phyloP scores from a whole-genome alignment of 23 tunicate species.

The Ciona savignyi region DNA sequence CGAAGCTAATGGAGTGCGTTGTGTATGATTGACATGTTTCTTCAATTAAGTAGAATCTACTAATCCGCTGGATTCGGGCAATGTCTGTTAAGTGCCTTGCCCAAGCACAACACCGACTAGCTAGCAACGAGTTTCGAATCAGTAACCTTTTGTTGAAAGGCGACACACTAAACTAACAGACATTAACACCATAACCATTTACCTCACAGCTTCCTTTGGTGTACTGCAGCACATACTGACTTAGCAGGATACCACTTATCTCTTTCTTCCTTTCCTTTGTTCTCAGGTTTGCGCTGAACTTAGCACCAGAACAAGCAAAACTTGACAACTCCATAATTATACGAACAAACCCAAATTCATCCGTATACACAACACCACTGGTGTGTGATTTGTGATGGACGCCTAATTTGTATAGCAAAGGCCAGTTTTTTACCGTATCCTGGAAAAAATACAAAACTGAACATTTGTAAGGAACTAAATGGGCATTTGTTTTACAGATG shows the following conservation, averaged over 20 bases:
- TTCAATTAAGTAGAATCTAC: too few relatives aligned
- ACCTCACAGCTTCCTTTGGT: slow-evolving; percentile 32
- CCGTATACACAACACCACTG: slow-evolving; percentile 31
- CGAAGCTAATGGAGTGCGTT: too few relatives aligned
- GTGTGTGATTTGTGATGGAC: slow-evolving; percentile 28
- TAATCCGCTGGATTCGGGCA: too few relatives aligned
- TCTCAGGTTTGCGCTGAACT: slow-evolving; percentile 22
- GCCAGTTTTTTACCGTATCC: slow-evolving; percentile 48
- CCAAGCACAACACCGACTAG: too few relatives aligned
- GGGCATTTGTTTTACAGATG: too few relatives aligned
- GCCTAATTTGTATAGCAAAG: slow-evolving; percentile 56
- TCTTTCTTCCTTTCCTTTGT: slow-evolving; percentile 12
- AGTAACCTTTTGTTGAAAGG: too few relatives aligned
- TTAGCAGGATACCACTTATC: background rate
- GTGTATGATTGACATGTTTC: too few relatives aligned
- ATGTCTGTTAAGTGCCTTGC: too few relatives aligned
- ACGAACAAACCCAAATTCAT: slow-evolving; percentile 36
- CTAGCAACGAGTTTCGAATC: too few relatives aligned
- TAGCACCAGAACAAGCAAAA: slow-evolving; percentile 36
- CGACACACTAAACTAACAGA: too few relatives aligned
- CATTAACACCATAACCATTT: background rate
- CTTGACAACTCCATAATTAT: slow-evolving; percentile 24
- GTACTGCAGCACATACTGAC: slow-evolving; percentile 26
- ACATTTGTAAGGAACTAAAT: too few relatives aligned
- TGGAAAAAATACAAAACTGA: slow-evolving; percentile 2